Conservation (phyloP, 2,888 invertebrate genomes). For the Pterostichus madidus region DNA sequence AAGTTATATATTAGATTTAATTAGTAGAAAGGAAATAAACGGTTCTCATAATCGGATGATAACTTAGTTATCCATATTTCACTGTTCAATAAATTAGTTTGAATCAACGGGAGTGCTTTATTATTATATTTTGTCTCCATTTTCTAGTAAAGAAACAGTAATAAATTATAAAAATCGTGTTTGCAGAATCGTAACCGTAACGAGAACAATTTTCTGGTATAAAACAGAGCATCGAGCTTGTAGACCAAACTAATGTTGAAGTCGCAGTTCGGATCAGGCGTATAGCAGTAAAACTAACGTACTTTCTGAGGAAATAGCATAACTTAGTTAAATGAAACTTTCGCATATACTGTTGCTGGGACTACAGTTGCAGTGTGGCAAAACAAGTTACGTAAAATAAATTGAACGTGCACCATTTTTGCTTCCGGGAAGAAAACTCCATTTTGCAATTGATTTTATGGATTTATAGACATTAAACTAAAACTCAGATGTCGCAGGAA, state of each 20-base stretch:
- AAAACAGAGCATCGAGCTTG: constrained; percentile 24
- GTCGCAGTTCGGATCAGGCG: constrained; percentile 13
- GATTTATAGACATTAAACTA: constrained; percentile 20
- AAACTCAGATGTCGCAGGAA: not conserved
- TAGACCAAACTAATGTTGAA: not conserved
- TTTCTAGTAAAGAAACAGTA: no score
- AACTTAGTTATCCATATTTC: no score
- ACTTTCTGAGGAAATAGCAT: constrained; percentile 47
- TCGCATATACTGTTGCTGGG: constrained; percentile 30
- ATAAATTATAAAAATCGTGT: constrained; percentile 33
- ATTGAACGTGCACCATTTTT: constrained; percentile 42
- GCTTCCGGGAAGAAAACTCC: constrained; percentile 17
- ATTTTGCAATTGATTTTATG: constrained; percentile 43
- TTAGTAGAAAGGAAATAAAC: no score
- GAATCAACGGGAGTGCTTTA: no score
- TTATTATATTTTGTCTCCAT: no score
- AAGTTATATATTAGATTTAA: no score
- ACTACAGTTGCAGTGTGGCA: not conserved
- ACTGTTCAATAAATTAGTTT: no score
- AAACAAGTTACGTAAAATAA: constrained; percentile 47
- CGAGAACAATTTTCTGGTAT: constrained; percentile 32
- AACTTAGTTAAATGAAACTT: constrained; percentile 55
- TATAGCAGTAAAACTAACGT: constrained; percentile 38
- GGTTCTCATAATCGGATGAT: no score
- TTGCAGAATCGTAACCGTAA: constrained; percentile 10